phyloP scores from a whole-genome alignment of 2,888 invertebrate genomes.

The Volucella inanis region DNA sequence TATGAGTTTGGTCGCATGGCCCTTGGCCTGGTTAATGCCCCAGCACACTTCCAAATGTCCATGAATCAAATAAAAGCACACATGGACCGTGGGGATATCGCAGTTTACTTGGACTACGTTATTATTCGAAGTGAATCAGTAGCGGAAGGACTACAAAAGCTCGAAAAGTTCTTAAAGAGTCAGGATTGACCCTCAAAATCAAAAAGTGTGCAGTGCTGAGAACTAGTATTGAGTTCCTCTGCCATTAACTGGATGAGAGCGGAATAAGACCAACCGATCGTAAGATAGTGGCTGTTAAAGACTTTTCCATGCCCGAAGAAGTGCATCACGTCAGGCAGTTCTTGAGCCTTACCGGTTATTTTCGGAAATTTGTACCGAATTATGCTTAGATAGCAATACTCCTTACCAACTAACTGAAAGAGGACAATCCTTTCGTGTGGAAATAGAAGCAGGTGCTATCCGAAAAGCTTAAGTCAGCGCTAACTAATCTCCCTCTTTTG shows the following conservation, averaged over 20 bases:
- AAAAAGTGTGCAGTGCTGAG: background rate
- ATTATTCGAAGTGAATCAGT: no score
- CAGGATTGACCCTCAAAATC: no score
- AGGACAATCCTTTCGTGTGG: constrained; percentile 16
- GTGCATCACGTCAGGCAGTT: constrained; percentile 33
- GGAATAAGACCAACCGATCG: constrained; percentile 23
- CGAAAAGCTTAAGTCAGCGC: constrained; percentile 24
- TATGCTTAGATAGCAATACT: constrained; percentile 20
- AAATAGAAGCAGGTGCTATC: constrained; percentile 1
- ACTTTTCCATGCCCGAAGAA: constrained; percentile 18
- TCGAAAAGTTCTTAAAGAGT: constrained; percentile 5
- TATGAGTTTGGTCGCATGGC: no score
- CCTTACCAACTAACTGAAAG: constrained; percentile 8
- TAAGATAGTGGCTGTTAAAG: constrained; percentile 19
- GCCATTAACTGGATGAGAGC: background rate
- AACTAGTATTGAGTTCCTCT: background rate
- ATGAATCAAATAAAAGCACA: no score
- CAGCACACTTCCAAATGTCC: no score
- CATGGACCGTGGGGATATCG: no score
- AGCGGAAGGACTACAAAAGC: no score
- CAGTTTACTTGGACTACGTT: no score
- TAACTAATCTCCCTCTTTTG: constrained; percentile 11
- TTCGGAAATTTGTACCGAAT: constrained; percentile 24
- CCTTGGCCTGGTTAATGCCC: no score
- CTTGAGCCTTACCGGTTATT: constrained; percentile 29